Evolutionary conservation across 1,140 invertebrate species (phyloP).

Genomic region (Chrysoperla carnea): DNA sequence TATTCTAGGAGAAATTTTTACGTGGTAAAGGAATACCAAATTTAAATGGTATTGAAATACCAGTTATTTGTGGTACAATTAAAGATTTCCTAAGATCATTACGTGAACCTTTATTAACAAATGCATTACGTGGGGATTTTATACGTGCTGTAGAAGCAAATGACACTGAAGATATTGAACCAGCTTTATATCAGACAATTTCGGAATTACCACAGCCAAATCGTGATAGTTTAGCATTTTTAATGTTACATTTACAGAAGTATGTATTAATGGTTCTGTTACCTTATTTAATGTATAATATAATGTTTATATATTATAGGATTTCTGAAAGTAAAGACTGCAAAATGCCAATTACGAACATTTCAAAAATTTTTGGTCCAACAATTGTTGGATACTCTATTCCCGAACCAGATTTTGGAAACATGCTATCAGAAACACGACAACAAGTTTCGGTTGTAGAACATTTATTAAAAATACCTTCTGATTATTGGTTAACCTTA

Average conservation of each 20-base stretch:
- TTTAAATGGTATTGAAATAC: conserved; percentile 50
- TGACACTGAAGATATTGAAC: conserved; percentile 19
- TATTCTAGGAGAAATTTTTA: conserved; percentile 46
- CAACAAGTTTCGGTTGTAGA: conserved; percentile 48
- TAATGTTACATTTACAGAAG: conserved; percentile 70
- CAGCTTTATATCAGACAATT: conserved; percentile 44
- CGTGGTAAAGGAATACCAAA: conserved; percentile 53
- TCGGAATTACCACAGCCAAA: conserved; percentile 65
- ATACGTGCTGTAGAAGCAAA: conserved; percentile 39
- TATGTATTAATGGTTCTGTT: conserved; percentile 22
- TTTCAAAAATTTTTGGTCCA: conserved; percentile 70
- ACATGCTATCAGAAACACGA: conserved; percentile 29
- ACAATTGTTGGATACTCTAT: conserved; percentile 68
- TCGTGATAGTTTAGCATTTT: conserved; percentile 69
- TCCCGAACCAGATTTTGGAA: conserved; percentile 34
- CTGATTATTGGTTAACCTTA: conserved; percentile 46
- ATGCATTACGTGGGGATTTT: conserved; percentile 57
- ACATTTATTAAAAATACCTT: conserved; percentile 39
- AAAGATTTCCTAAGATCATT: conserved; percentile 74
- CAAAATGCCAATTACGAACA: conserved; percentile 61
- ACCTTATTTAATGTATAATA: background rate
- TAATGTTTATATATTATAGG: conserved; percentile 23
- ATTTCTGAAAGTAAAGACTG: conserved; percentile 49
- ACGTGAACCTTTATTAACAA: conserved; percentile 68
- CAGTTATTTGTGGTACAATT: conserved; percentile 66